phyloP scores from a whole-genome alignment of 2,888 invertebrate genomes.

The Doris montereyensis region DNA sequence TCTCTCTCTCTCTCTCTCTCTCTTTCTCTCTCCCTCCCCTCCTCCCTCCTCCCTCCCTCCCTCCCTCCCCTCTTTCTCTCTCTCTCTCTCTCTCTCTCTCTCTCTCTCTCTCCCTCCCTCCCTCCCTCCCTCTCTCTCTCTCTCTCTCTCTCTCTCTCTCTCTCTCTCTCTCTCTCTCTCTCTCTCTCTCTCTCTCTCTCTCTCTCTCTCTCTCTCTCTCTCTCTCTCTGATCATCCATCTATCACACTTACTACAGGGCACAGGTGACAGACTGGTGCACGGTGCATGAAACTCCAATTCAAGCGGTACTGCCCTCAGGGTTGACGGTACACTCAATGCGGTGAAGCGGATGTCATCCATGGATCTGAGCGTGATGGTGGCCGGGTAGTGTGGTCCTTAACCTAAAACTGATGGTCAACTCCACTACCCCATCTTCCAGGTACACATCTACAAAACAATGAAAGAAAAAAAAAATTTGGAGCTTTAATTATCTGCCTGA shows the following conservation, averaged over 20 bases:
- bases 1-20: background rate
- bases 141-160: background rate
- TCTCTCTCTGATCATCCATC: slow-evolving; percentile 5
- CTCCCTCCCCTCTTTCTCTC: background rate
- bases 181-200: background rate
- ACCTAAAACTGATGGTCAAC: slow-evolving; percentile 69
- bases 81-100: background rate
- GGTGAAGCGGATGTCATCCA: slow-evolving; percentile 69
- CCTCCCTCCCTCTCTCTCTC: background rate
- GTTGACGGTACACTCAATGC: slow-evolving; percentile 70
- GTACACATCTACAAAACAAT: slow-evolving; percentile 42
- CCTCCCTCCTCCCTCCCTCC: background rate
- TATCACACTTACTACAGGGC: too few relatives aligned
- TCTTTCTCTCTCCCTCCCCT: background rate
- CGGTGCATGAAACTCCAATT: too few relatives aligned
- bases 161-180: background rate
- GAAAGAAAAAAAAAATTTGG: background rate
- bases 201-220: background rate
- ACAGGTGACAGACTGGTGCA: slow-evolving; percentile 69
- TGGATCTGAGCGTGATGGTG: slow-evolving; percentile 60
- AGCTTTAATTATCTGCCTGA: background rate
- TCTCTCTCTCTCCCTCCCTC: background rate
- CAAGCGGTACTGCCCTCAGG: slow-evolving; percentile 69
- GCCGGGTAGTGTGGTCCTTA: slow-evolving; percentile 70
- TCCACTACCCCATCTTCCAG: slow-evolving; percentile 55